Evolutionary conservation across 2,797 vertebrate species (phyloP).

Genomic region (Sebastes steindachneri): DNA sequence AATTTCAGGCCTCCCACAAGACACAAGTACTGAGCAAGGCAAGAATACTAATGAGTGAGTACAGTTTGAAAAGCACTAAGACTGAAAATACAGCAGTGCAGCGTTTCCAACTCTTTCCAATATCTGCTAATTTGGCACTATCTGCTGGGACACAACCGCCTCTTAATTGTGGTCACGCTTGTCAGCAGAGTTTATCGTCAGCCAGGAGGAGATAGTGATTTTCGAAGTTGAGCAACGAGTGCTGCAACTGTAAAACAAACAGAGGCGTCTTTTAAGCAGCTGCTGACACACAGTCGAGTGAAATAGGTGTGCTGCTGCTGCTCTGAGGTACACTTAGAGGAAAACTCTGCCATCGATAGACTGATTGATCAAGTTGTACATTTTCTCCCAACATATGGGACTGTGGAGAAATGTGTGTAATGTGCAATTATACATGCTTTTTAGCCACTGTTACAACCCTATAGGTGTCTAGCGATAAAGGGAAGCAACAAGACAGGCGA

Average conservation of each 20-base stretch:
- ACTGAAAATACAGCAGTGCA: not conserved
- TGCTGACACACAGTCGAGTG: not conserved
- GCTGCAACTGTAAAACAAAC: not conserved
- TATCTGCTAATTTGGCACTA: conserved; percentile 16
- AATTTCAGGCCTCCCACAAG: conserved; percentile 36
- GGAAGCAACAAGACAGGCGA: too few species aligned
- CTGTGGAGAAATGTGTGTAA: not conserved
- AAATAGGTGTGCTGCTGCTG: not conserved
- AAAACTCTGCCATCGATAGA: not conserved
- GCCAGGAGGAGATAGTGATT: conserved; percentile 5
- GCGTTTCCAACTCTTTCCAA: not conserved
- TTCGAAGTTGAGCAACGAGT: not conserved
- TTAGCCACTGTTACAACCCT: not conserved
- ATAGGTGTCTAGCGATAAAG: too few species aligned
- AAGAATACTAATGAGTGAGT: conserved; percentile 44
- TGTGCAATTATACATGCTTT: not conserved
- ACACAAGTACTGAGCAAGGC: conserved; percentile 16
- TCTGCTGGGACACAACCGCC: conserved; percentile 1
- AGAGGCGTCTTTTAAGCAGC: not conserved
- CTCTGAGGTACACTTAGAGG: not conserved
- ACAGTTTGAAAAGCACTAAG: conserved; percentile 10
- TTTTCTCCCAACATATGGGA: not conserved
- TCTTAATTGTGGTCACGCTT: conserved; percentile 31
- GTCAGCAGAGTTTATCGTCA: conserved; percentile 26
- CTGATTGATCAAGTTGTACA: not conserved